These are phyloP conservation scores for Scophthalmus maximus DNA, from an alignment of 2,113 vertebrate species.

Conservation along the genomic window DNA sequence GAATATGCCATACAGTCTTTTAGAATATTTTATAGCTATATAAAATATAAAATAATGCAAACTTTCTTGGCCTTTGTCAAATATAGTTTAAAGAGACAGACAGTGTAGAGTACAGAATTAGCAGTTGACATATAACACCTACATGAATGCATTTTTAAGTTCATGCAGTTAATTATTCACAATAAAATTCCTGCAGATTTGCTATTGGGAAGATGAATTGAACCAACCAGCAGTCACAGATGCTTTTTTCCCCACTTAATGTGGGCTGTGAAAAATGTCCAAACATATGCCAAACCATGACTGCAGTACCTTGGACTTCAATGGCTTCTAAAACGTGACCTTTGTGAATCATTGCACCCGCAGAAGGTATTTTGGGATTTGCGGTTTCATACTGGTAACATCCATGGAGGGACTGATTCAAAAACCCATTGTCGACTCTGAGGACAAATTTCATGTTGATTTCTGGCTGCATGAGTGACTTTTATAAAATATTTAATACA, in stretches of 20 bases:
- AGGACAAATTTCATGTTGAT: conserved; percentile 52
- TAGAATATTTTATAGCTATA: no score
- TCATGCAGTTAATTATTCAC: conserved; percentile 36
- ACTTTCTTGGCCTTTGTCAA: not conserved
- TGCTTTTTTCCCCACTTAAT: conserved; percentile 17
- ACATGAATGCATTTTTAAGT: conserved; percentile 9
- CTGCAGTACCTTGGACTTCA: conserved; percentile 36
- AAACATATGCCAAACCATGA: conserved; percentile 43
- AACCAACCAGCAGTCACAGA: conserved; percentile 47
- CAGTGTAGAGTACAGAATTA: not conserved
- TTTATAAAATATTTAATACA: conserved; percentile 49
- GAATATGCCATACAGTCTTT: no score
- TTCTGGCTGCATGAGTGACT: conserved; percentile 27
- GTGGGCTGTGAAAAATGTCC: conserved; percentile 27
- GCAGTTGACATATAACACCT: conserved; percentile 7
- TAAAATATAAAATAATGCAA: no score
- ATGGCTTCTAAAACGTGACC: conserved; percentile 50
- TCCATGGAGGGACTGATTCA: conserved; percentile 23
- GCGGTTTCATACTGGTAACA: conserved; percentile 35
- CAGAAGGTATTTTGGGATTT: conserved; percentile 44
- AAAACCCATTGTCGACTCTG: conserved; percentile 21
- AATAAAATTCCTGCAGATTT: conserved; percentile 24
- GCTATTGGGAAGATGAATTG: conserved; percentile 24
- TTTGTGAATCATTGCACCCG: conserved; percentile 40
- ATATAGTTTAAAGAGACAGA: not conserved